Evolutionary conservation across 2,797 vertebrate species (phyloP).

Genomic region (Coranthus polyacanthus): DNA sequence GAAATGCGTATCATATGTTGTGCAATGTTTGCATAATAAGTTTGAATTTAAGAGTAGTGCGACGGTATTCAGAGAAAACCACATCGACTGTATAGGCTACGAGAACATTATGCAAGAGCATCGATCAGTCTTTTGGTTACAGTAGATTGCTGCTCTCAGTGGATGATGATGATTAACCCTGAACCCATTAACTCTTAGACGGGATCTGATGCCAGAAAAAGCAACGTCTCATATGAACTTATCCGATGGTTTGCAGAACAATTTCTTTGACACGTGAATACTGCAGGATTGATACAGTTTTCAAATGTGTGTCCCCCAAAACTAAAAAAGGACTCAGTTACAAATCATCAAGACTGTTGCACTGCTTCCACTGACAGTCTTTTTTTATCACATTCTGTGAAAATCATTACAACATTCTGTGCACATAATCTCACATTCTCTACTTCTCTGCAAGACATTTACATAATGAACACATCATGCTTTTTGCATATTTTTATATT

Average conservation of each 20-base stretch:
- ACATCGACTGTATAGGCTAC: conserved; percentile 30
- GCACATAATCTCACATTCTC: neutral
- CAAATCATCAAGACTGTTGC: too few species aligned
- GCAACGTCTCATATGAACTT: neutral
- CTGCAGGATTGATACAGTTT: neutral
- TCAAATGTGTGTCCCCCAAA: too few species aligned
- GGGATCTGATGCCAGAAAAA: neutral
- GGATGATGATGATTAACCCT: conserved; percentile 59
- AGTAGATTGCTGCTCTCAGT: conserved; percentile 9
- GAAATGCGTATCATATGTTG: conserved; percentile 18
- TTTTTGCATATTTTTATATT: neutral
- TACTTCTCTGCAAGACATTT: neutral
- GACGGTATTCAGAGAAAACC: conserved; percentile 27
- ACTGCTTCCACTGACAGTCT: too few species aligned
- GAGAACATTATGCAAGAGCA: conserved; percentile 37
- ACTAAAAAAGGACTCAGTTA: too few species aligned
- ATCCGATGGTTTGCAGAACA: neutral
- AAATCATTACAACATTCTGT: too few species aligned
- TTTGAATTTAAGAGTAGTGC: neutral
- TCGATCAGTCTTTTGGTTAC: neutral
- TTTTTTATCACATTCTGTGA: too few species aligned
- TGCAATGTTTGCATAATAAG: conserved; percentile 9
- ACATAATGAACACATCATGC: neutral
- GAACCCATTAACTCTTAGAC: conserved; percentile 40
- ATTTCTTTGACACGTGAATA: neutral